A percentile compares a stretch with the other conserved stretches of the same genome.
Evolutionary conservation across 2,888 invertebrate genomes (phyloP).

Genomic region (Caprella mutica): DNA sequence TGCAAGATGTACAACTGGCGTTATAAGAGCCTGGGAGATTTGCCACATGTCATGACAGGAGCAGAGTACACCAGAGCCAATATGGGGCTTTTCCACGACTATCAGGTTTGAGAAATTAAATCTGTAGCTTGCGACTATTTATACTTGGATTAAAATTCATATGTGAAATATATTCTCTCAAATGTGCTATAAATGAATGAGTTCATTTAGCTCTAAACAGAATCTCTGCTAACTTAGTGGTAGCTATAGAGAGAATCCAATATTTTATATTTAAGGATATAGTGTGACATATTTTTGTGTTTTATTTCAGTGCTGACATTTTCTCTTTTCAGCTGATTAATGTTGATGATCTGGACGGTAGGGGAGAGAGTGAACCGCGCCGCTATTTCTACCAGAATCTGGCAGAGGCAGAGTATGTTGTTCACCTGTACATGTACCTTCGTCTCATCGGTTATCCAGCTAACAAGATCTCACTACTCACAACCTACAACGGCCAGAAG

Average conservation of each 20-base stretch:
- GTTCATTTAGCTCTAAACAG: too few relatives aligned
- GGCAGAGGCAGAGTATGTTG: conserved; percentile 73
- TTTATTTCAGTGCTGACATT: too few relatives aligned
- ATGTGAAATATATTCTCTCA: too few relatives aligned
- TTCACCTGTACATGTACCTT: conserved; percentile 98
- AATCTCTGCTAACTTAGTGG: too few relatives aligned
- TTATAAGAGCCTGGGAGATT: conserved; percentile 87
- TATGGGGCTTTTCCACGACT: conserved; percentile 82
- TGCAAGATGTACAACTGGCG: conserved; percentile 93
- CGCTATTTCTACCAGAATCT: conserved; percentile 87
- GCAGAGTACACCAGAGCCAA: conserved; percentile 82
- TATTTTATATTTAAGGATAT: too few relatives aligned
- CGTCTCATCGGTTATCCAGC: conserved; percentile 91
- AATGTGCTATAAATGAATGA: too few relatives aligned
- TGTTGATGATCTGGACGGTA: conserved; percentile 90
- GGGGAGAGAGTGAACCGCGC: conserved; percentile 94
- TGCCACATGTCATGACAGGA: conserved; percentile 71
- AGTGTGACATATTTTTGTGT: too few relatives aligned
- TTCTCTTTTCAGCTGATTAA: conserved; percentile 90
- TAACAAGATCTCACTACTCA: conserved; percentile 89
- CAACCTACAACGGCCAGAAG: conserved; percentile 98
- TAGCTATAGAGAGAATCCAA: too few relatives aligned
- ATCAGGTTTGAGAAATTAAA: too few relatives aligned
- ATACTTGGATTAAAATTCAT: too few relatives aligned
- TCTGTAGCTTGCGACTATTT: too few relatives aligned